Conservation (phyloP, 2,113 vertebrate genomes). For the Mus musculus region DNA sequence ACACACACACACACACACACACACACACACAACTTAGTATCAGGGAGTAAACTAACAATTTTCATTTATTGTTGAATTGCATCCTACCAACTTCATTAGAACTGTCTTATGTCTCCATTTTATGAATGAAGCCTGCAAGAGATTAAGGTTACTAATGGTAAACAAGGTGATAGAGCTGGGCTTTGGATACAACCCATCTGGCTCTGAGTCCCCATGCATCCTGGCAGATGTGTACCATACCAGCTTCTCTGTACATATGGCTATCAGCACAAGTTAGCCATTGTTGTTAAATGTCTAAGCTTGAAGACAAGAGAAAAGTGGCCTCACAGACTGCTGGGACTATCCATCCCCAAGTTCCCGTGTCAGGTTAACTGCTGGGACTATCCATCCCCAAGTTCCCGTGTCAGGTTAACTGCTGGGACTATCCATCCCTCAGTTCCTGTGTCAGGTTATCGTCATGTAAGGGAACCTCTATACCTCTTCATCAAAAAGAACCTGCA, state of each 20-base stretch:
- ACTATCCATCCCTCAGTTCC: fast-evolving
- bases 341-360: fast-evolving
- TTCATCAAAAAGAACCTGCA: fast-evolving
- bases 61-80: neutral
- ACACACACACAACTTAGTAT: neutral
- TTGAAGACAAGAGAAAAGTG: neutral
- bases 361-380: no score
- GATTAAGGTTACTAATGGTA: neutral
- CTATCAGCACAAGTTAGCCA: fast-evolving
- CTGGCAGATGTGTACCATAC: fast-evolving
- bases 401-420: fast-evolving
- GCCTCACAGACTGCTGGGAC: no score
- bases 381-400: fast-evolving
- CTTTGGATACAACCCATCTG: neutral
- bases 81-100: neutral
- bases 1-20: neutral
- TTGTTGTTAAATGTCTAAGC: neutral
- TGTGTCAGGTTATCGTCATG: fast-evolving
- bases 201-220: fast-evolving
- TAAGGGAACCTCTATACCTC: fast-evolving
- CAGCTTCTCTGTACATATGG: neutral
- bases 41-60: neutral
- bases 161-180: neutral
- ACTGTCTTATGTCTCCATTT: neutral
- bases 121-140: neutral